A percentile compares a stretch with the other conserved stretches of the same genome.
Evolutionary conservation across 2,113 vertebrate genomes (phyloP).

Genomic region (Myotis lucifugus): DNA sequence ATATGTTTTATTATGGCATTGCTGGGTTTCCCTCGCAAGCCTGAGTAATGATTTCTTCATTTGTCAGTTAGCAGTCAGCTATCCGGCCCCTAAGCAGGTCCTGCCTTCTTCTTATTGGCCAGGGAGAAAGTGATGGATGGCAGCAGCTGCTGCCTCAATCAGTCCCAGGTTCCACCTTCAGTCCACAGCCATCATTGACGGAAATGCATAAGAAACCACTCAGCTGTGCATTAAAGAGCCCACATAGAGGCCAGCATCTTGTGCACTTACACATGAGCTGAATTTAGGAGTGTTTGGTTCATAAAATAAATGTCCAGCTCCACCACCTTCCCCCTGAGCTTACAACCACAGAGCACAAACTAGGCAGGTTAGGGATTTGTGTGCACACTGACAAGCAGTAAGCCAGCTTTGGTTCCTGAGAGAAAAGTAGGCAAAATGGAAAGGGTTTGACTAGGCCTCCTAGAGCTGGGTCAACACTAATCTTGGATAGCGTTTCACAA

Average conservation of each 20-base stretch:
- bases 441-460: not conserved
- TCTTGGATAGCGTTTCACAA: not conserved
- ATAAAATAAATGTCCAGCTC: not conserved
- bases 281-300: not conserved
- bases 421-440: not conserved
- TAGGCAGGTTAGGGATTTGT: not conserved
- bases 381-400: not conserved
- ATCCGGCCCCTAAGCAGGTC: conserved; percentile 45
- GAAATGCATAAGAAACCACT: conserved; percentile 62
- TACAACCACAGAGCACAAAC: not conserved
- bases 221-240: conserved; percentile 70
- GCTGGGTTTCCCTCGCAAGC: conserved; percentile 53
- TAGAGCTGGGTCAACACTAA: not conserved
- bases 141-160: conserved; percentile 83
- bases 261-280: not conserved
- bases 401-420: not conserved
- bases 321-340: not conserved
- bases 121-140: conserved; percentile 72
- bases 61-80: conserved; percentile 80
- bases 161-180: conserved; percentile 63
- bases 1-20: conserved; percentile 61
- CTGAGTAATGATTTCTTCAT: conserved; percentile 79
- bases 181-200: conserved; percentile 69
- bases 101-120: conserved; percentile 70
- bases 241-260: not conserved